Evolutionary conservation across 1,140 invertebrate genomes (phyloP), one percentile per base, ranked within the genome.

Genomic region (Thalassaphorura encarpata): DNA sequence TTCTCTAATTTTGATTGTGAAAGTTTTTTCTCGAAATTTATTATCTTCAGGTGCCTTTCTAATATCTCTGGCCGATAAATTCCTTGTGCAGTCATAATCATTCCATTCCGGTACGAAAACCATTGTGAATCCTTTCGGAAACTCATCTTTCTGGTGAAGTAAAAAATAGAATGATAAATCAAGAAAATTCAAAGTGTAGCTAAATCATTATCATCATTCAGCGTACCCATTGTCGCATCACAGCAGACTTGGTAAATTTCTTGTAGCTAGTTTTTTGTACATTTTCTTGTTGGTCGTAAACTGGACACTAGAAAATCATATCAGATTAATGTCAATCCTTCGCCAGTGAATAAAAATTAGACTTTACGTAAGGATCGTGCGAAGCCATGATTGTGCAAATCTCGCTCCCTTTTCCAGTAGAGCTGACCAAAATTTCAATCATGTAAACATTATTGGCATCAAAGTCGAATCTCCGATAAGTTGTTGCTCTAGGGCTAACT

Each of bases 361-460:
- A 26, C 4, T 26, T 47, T 19, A 47, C 45, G 8, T 4, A 27
- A 5, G 48, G 48, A 51, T 51, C 28, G 23, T 51, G 26, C 8
- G 28, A 21, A 4, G 48, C 48, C 19, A 51, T 39, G 31, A 51
- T 8, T 4, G 48, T 51, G 28, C 48, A 51, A 39, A 51, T 51
- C 3, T 39, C 19, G 8, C 23, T 24, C 23, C 48, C 48, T 27
- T 15, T 4, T 4, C 48, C 48, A 19, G 19, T 19, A 11, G 29
- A 36, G 5, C 8, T 16, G 23, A 27, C 28, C n/a, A 51, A 21
- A 6, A 51, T 39, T 24, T 51, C 48, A 51, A 51, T 51, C 48
- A 51, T 51, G 13, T 51, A 3, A 24, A 51, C 48, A 24, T 47
- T 18, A 51, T 39, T 18, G n/a, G 6, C 26, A 5, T 39, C 28